Conservation (phyloP, 2,888 invertebrate genomes). For the Lordiphosa andalusiaca region DNA sequence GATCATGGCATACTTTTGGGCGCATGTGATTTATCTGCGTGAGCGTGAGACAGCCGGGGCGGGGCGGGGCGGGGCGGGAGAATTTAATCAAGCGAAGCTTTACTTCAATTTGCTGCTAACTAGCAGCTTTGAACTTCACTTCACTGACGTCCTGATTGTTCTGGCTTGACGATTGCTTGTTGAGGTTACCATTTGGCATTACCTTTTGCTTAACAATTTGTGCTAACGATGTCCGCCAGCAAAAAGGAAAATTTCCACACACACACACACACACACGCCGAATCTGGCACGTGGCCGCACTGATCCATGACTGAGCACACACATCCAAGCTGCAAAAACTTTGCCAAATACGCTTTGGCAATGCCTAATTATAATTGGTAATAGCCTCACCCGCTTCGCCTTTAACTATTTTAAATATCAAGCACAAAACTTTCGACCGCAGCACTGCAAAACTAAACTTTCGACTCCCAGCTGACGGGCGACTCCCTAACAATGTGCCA, state of each 20-base stretch:
- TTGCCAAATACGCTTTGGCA: constrained; percentile 8
- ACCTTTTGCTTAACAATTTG: constrained; percentile 52
- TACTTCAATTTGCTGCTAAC: constrained; percentile 21
- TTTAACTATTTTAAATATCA: constrained; percentile 1
- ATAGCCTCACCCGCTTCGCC: neutral
- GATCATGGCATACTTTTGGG: constrained; percentile 50
- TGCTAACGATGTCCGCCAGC: constrained; percentile 68
- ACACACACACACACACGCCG: constrained; percentile 4
- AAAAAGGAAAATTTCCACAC: constrained; percentile 30
- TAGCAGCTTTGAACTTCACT: constrained; percentile 23
- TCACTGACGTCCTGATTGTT: constrained; percentile 13
- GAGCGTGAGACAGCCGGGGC: neutral
- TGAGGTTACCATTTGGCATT: constrained; percentile 17
- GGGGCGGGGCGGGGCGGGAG: no score
- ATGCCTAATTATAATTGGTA: constrained; percentile 10
- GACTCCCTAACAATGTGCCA: no score
- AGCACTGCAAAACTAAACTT: neutral
- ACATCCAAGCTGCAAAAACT: neutral
- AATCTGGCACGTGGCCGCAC: constrained; percentile 44
- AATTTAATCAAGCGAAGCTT: constrained; percentile 31
- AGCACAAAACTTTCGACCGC: neutral
- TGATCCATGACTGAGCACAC: constrained; percentile 25
- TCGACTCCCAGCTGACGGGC: neutral
- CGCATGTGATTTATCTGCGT: constrained; percentile 60
- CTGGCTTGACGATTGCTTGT: constrained; percentile 21